A percentile compares a stretch with the other conserved stretches of the same genome.
Conservation (phyloP, 2,888 invertebrate genomes). For the Cactoblastis cactorum region DNA sequence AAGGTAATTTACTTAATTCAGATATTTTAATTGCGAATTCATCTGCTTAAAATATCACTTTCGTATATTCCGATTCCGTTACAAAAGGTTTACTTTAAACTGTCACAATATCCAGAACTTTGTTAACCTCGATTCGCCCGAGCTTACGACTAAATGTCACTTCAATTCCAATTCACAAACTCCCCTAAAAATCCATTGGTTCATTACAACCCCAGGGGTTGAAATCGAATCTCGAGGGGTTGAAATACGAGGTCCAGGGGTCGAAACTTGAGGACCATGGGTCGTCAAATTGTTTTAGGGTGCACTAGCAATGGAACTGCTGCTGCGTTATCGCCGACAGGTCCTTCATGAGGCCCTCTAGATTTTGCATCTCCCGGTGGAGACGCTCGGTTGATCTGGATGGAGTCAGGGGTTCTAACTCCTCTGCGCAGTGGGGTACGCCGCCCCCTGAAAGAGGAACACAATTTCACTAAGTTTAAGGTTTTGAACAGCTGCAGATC, state of each 20-base stretch:
- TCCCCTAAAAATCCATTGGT: background rate
- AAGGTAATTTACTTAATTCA: too few relatives aligned
- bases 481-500: too few relatives aligned
- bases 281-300: background rate
- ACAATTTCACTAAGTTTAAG: too few relatives aligned
- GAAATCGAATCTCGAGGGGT: background rate
- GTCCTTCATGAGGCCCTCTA: constrained; percentile 98
- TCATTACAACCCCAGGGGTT: background rate
- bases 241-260: background rate
- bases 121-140: too few relatives aligned
- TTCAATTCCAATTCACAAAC: too few relatives aligned
- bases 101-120: too few relatives aligned
- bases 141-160: background rate
- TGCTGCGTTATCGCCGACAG: constrained; percentile 97
- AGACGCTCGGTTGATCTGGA: constrained; percentile 93
- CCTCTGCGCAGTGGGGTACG: constrained; percentile 46
- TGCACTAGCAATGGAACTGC: constrained; percentile 91
- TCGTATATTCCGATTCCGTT: too few relatives aligned
- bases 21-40: too few relatives aligned
- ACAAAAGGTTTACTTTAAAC: too few relatives aligned
- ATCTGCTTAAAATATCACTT: too few relatives aligned
- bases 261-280: background rate
- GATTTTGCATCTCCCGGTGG: constrained; percentile 98
- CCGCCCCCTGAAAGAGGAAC: too few relatives aligned
- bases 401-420: constrained; percentile 85